Evolutionary conservation across 2,888 invertebrate species (phyloP).

Genomic region (Lottia scabra): DNA sequence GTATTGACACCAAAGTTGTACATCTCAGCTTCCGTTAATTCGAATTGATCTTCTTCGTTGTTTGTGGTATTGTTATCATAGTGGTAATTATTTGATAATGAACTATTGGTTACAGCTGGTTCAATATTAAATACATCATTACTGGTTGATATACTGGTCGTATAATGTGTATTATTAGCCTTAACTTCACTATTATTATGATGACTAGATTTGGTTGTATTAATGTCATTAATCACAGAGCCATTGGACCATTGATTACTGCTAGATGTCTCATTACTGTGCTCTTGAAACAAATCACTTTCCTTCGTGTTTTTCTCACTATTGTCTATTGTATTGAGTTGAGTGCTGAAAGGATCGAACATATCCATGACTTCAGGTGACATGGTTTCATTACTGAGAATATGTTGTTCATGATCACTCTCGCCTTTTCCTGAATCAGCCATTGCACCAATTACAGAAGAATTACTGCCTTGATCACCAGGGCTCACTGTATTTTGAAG

Average conservation of each 20-base stretch:
- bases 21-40: conserved; percentile 18
- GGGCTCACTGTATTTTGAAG: neutral
- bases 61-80: neutral
- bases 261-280: neutral
- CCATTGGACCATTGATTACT: neutral
- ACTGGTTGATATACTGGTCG: neutral
- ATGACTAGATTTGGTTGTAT: neutral
- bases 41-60: conserved; percentile 11
- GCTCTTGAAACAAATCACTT: neutral
- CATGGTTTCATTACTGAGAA: neutral
- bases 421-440: conserved; percentile 5
- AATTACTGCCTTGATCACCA: neutral
- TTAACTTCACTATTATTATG: neutral
- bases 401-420: neutral
- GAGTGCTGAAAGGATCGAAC: neutral
- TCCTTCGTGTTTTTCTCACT: neutral
- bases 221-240: neutral
- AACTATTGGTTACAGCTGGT: neutral
- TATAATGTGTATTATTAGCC: neutral
- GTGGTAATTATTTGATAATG: neutral
- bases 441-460: neutral
- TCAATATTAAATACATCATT: neutral
- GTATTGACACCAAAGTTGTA: conserved; percentile 2
- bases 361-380: neutral
- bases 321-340: neutral